Evolutionary conservation across 2,113 vertebrate species (phyloP), one percentile per base, ranked within the genome.

Genomic region (Polypterus senegalus): DNA sequence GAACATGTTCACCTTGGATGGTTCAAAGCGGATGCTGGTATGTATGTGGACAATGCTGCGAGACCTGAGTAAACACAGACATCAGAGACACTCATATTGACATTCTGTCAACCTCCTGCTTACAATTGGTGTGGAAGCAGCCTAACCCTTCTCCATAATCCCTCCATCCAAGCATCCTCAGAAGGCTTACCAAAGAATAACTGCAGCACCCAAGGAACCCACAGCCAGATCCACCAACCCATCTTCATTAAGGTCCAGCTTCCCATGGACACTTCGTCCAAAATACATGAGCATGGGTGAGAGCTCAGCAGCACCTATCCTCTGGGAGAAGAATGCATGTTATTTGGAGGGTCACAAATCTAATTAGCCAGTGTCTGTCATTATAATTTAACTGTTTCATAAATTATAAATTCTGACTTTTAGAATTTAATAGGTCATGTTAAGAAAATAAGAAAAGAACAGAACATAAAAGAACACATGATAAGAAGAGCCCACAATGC

Each of bases 1-100:
- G 78, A 97, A 98, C 77, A 96, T 88, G 82, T 98, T 97, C 81
- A 98, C 81, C 72, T 97, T 97, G 71, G 81, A 53, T 1, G 94
- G 96, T 74, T 98, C 91, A 1, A 98, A 98, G 69, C 70, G 79
- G 65, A 95, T 77, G 48, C 73, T 87, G 75, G 86, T 76, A 0
- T 94, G 88, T 74, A 98, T 83, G 67, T 71, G 87, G 43, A 97
- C 73, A 7, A 98, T 92, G 0, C 91, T 92, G 68, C 89, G 88
- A 62, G 93, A 91, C 96, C 96, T 98, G 78, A 0, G 1, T 66
- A 27, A 5, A 62, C 52, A 61, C 56, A 57, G 62, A 54, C 59
- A 27, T 27, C 6, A 51, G 6, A 51, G 49, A 51, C 6, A 7
- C 49, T 51, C 49, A 51, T 6, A 6, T 9, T 51, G 49, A 51